Evolutionary conservation across 92 coral and sea anemone genomes (phyloP), one percentile per base, ranked within the genome.

Genomic region (Palythoa grandiflora): DNA sequence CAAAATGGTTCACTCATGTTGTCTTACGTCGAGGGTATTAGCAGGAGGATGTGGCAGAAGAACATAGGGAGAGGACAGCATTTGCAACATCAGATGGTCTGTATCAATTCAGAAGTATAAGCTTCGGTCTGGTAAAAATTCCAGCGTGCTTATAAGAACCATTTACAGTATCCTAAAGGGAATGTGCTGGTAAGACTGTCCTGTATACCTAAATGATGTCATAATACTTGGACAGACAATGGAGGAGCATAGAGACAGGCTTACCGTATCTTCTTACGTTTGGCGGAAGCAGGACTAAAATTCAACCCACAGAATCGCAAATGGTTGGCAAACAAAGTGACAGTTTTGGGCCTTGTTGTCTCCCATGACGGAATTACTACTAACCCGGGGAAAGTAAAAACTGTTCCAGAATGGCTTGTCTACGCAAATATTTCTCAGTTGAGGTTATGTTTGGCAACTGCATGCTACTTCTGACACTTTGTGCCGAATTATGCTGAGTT

Each of bases 401-500:
- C 28, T 28, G 28, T 28, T 28, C 28, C 28, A 28, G 28, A 89
- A 21, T 91, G 84, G 89, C 92, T 85, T 11, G 75, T 40, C 36
- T 88, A 90, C 9, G 19, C 0, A 0, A 78, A 77, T 17, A 84
- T 54, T 8, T 71, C 76, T 40, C 88, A 89, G 80, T 38, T 92
- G 86, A 81, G 68, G 21, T 59, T 83, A 38, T 92, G 79, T 79
- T 68, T 89, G 47, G 89, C 90, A 12, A 78, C 85, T 28, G 28
- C 28, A 28, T 28, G 0, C 28, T 28, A 28, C 28, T 28, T 28
- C 28, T 28, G 28, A 28, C 87, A 92, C 14, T 92, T 88, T 61
- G 84, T 92, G 38, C 88, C 90, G 52, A 89, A 78, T 54, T 89
- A 84, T 59, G 87, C 89, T 10, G 83, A 83, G 16, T 37, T 91